Evolutionary conservation across 2,797 vertebrate species (phyloP), one percentile per base, ranked within the genome.

Genomic region (Falco columbarius): DNA sequence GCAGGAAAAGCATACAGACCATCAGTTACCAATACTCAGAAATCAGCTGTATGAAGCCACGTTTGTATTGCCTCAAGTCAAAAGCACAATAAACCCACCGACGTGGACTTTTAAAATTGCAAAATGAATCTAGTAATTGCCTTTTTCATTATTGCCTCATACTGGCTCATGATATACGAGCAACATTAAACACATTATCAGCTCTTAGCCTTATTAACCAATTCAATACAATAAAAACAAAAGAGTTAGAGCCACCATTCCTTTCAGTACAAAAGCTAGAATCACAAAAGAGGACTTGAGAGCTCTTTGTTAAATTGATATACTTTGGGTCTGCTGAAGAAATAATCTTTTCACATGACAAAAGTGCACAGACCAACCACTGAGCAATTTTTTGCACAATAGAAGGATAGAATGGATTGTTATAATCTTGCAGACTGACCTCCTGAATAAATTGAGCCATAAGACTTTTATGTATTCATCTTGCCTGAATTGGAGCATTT

Each of bases 401-500:
- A 75, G 65, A 55, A 38, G 62, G 58, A n/a, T 4, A 93, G 80
- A 81, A 66, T 40, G 24, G 70, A 76, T 84, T 1, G 0, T 73
- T 84, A 84, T 6, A 95, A 70, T 42, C 40, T 79, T 89, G 55
- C 67, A n/a, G 30, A 49, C 66, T 84, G 77, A 82, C 26, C 70
- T n/a, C 67, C 26, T 27, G 46, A 91, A 87, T 68, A 94, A 95
- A 81, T 26, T 46, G 52, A 29, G 51, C 81, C 49, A 8, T 49
- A 80, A 73, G 77, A 49, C 16, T 92, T 89, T 58, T 73, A 52
- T 29, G 30, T 55, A 85, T 93, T 89, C 83, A 85, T 89, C 81
- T 82, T 91, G 34, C 89, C 94, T 91, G 71, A 87, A 82, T 18
- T 81, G 86, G 52, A 95, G 32, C 49, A 77, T 61, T 94, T 93